Percentiles rank a stretch among this genome's conserved stretches.
Conservation (phyloP, 2,113 vertebrate genomes). For the Siniperca knerii region DNA sequence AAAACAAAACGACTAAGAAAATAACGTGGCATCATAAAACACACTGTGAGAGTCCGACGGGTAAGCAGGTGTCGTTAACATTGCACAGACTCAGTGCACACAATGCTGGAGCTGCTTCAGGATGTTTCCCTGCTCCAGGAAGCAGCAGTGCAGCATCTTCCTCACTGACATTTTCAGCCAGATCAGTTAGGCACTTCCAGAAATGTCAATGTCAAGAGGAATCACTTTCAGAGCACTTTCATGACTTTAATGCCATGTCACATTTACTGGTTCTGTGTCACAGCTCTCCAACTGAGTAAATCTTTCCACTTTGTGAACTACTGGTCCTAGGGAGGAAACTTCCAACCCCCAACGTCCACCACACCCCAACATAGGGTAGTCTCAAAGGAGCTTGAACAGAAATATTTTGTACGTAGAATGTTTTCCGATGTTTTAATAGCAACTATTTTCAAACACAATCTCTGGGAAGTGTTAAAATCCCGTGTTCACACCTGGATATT, state of each 20-base stretch:
- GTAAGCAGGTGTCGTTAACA: slow-evolving; percentile 23
- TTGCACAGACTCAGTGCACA: neutral
- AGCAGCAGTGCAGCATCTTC: slow-evolving; percentile 19
- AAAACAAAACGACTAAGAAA: neutral
- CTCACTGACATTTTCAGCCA: slow-evolving; percentile 37
- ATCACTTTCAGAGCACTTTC: slow-evolving; percentile 61
- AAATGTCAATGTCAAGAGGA: slow-evolving; percentile 57
- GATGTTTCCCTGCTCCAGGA: slow-evolving; percentile 16
- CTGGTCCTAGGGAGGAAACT: slow-evolving; percentile 1
- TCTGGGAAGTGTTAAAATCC: slow-evolving; percentile 7
- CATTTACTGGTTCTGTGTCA: slow-evolving; percentile 57
- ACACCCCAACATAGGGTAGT: neutral
- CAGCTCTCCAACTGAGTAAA: slow-evolving; percentile 25
- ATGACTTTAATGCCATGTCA: slow-evolving; percentile 45
- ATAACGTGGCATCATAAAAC: neutral
- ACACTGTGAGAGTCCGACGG: neutral
- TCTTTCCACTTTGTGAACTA: slow-evolving; percentile 32
- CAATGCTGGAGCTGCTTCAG: slow-evolving; percentile 21
- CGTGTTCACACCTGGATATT: slow-evolving; percentile 1
- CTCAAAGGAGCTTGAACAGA: neutral
- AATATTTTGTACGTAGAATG: neutral
- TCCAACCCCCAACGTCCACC: neutral
- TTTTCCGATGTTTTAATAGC: neutral
- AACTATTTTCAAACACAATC: neutral
- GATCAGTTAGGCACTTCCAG: slow-evolving; percentile 43